phyloP scores from a whole-genome alignment of 2,888 invertebrate species.

The Rugalucina vietnamica region DNA sequence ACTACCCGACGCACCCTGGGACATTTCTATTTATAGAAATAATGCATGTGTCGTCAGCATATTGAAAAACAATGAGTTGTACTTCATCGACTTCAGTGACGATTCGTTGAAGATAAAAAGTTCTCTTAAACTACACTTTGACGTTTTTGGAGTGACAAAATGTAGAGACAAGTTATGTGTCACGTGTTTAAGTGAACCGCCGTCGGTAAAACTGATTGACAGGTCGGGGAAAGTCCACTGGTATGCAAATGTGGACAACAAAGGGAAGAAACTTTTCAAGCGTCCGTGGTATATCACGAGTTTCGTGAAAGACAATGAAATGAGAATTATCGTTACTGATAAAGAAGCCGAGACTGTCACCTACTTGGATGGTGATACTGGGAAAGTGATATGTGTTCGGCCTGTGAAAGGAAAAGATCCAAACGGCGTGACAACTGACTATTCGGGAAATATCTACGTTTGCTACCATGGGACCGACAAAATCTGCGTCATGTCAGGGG shows the following conservation, averaged over 20 bases:
- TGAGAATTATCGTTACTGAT: not conserved
- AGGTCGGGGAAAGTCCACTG: not conserved
- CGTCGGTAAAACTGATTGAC: not conserved
- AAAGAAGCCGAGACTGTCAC: not conserved
- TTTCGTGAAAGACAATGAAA: not conserved
- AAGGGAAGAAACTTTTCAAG: not conserved
- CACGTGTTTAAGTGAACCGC: not conserved
- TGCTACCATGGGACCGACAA: conserved; percentile 6
- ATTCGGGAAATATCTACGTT: not conserved
- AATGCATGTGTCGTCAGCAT: not conserved
- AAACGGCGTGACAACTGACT: not conserved
- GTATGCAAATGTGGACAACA: not conserved
- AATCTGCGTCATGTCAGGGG: not conserved
- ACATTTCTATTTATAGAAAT: not conserved
- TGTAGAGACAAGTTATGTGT: not conserved
- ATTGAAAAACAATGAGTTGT: not conserved
- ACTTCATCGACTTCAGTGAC: not conserved
- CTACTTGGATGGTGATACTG: not conserved
- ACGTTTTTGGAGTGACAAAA: not conserved
- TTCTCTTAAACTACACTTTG: not conserved
- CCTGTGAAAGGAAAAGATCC: not conserved
- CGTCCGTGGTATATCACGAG: conserved; percentile 7
- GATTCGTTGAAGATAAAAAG: not conserved
- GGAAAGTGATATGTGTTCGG: not conserved
- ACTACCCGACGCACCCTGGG: conserved; percentile 1